A percentile compares a stretch with the other conserved stretches of the same genome.
Evolutionary conservation across 2,888 invertebrate genomes (phyloP).

Genomic region (Stenichneumon culpator): DNA sequence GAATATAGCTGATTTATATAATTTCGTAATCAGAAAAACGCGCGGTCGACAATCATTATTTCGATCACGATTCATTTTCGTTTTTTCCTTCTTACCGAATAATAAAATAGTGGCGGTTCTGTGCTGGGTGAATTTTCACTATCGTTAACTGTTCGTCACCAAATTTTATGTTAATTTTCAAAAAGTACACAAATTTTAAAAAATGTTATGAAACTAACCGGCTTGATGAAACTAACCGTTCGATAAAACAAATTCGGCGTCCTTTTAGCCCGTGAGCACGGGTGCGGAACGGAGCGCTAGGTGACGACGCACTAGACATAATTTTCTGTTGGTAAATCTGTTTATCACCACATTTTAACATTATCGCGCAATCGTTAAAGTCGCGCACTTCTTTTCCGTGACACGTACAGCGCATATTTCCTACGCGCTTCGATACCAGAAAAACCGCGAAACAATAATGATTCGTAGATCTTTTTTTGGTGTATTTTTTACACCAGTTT

Average conservation of each 20-base stretch:
- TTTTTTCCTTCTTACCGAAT: slow-evolving; percentile 36
- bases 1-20: background rate
- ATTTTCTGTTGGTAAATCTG: background rate
- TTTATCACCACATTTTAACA: background rate
- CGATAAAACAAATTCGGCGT: background rate
- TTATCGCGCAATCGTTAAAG: background rate
- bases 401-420: background rate
- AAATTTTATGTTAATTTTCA: background rate
- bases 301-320: background rate
- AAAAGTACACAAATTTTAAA: background rate
- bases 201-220: background rate
- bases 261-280: background rate
- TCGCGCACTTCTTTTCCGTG: background rate
- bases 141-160: background rate
- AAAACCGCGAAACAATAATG: background rate
- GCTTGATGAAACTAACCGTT: too few species aligned
- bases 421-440: background rate
- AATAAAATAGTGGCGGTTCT: slow-evolving; percentile 17
- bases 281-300: background rate
- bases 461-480: background rate
- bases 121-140: background rate
- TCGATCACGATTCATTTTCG: background rate
- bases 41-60: background rate
- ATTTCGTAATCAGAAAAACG: background rate
- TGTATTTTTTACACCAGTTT: background rate